Conservation (phyloP, 1,140 invertebrate species). For the Scaptomyza pallida region DNA sequence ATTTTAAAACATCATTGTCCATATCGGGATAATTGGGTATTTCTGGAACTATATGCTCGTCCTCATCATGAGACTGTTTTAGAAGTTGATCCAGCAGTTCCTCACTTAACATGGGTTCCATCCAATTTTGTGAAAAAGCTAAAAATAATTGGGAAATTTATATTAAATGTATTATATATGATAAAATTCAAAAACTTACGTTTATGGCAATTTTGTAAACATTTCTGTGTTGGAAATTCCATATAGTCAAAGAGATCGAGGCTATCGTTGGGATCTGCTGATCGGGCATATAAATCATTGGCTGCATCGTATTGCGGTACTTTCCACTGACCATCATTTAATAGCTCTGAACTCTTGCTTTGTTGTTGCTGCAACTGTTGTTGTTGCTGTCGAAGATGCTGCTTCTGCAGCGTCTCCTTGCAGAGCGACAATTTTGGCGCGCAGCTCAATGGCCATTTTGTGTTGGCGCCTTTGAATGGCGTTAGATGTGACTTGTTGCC, state of each 20-base stretch:
- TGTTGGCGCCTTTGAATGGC: conserved; percentile 8
- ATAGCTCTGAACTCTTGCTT: neutral
- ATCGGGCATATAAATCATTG: conserved; percentile 20
- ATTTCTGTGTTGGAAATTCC: conserved; percentile 31
- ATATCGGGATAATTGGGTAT: neutral
- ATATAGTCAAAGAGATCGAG: conserved; percentile 37
- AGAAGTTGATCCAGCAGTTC: conserved; percentile 11
- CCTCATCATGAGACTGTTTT: neutral
- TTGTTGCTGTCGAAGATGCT: neutral
- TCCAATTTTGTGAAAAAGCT: neutral
- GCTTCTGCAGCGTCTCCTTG: conserved; percentile 38
- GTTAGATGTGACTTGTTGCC: conserved; percentile 16
- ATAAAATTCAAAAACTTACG: conserved; percentile 8
- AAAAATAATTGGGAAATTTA: neutral
- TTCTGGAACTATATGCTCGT: neutral
- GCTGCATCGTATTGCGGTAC: neutral
- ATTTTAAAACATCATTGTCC: neutral
- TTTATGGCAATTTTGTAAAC: conserved; percentile 32
- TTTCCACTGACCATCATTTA: neutral
- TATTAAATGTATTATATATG: neutral
- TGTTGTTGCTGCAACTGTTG: neutral
- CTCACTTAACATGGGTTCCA: conserved; percentile 11
- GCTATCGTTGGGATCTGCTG: neutral
- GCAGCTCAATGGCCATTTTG: conserved; percentile 18
- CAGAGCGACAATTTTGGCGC: conserved; percentile 37